These are phyloP conservation scores for Plagodis pulveraria DNA, from an alignment of 2,888 invertebrate species.

Conservation along the genomic window DNA sequence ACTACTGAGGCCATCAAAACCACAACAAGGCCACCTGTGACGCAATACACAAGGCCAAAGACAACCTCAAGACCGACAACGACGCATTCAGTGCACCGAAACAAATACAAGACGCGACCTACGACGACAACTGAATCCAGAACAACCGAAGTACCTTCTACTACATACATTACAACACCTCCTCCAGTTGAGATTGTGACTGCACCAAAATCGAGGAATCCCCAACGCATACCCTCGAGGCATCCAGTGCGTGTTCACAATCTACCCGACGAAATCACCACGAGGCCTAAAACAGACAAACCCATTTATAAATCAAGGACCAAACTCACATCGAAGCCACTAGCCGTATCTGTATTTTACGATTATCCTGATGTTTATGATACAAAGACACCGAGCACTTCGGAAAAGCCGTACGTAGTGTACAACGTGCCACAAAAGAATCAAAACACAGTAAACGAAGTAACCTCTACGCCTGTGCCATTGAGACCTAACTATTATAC, in stretches of 20 bases:
- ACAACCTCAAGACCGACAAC: conserved; percentile 64
- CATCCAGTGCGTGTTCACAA: conserved; percentile 76
- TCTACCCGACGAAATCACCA: conserved; percentile 66
- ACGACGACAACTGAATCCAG: conserved; percentile 70
- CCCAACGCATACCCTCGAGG: conserved; percentile 73
- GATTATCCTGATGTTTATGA: conserved; percentile 78
- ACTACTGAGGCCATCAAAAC: conserved; percentile 63
- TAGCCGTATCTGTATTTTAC: conserved; percentile 78
- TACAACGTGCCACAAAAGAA: conserved; percentile 79
- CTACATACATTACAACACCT: conserved; percentile 64
- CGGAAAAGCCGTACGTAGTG: conserved; percentile 79
- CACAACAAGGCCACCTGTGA: conserved; percentile 55
- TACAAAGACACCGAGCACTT: conserved; percentile 69
- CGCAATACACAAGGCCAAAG: conserved; percentile 62
- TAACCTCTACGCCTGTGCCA: conserved; percentile 86
- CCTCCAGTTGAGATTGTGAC: conserved; percentile 71
- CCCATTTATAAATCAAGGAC: conserved; percentile 75
- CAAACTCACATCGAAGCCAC: conserved; percentile 79
- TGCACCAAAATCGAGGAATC: conserved; percentile 67
- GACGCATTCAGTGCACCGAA: conserved; percentile 61
- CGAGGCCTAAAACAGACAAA: conserved; percentile 74
- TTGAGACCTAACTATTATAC: conserved; percentile 84
- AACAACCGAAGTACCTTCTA: conserved; percentile 71
- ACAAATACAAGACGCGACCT: conserved; percentile 72
- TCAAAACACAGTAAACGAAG: conserved; percentile 61